phyloP scores from a whole-genome alignment of 2,113 vertebrate genomes.

The Onychostoma macrolepis region DNA sequence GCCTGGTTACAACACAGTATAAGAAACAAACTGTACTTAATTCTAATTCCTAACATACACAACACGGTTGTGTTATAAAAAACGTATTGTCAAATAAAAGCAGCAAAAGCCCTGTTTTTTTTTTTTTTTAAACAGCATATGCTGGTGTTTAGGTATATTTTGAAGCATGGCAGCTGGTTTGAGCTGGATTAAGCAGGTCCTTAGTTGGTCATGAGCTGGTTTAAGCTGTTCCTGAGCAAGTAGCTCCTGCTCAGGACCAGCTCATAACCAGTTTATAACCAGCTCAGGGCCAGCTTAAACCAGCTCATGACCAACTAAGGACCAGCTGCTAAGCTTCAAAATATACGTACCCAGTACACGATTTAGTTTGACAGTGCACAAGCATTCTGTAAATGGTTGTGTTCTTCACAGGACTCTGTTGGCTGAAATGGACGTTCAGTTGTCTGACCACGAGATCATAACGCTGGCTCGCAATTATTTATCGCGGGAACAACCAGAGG shows the following conservation, averaged over 20 bases:
- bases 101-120: neutral
- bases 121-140: too few relatives aligned
- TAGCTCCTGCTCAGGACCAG: too few relatives aligned
- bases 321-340: too few relatives aligned
- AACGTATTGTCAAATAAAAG: neutral
- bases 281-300: too few relatives aligned
- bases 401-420: constrained; percentile 77
- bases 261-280: too few relatives aligned
- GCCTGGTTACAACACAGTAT: neutral
- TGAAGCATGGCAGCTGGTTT: too few relatives aligned
- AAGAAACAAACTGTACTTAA: neutral
- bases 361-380: neutral
- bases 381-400: neutral
- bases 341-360: too few relatives aligned
- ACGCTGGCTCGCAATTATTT: constrained; percentile 80
- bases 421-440: constrained; percentile 65
- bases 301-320: too few relatives aligned
- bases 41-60: neutral
- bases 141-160: too few relatives aligned
- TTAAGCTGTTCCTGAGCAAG: too few relatives aligned
- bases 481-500: constrained; percentile 60
- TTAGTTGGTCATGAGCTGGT: too few relatives aligned
- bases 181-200: too few relatives aligned
- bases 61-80: neutral
- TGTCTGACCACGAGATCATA: constrained; percentile 87